Percentiles rank a stretch among this genome's conserved stretches.
These are phyloP conservation scores for Philaethria dido DNA, from an alignment of 2,888 invertebrate species.

Conservation along the genomic window DNA sequence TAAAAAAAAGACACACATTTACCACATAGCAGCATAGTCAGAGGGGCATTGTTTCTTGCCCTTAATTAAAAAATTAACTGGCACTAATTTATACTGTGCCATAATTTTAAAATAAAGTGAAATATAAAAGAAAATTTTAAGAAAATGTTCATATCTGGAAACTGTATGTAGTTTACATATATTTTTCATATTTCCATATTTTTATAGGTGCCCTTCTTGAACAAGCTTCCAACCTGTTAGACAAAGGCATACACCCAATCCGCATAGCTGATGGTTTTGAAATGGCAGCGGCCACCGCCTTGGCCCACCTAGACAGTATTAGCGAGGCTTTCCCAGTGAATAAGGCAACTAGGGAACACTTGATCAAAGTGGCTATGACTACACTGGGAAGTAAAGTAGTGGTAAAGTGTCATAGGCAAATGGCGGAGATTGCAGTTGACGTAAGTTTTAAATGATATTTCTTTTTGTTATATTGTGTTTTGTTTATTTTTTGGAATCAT, in stretches of 20 bases:
- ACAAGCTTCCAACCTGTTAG: constrained; percentile 95
- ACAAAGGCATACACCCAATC: constrained; percentile 99
- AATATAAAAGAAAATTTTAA: no score
- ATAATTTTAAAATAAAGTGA: no score
- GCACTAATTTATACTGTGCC: no score
- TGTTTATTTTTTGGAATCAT: no score
- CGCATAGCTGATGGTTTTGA: constrained; percentile 99
- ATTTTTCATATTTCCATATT: no score
- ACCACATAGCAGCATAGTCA: no score
- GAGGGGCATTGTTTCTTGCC: no score
- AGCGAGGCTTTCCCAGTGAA: constrained; percentile 95
- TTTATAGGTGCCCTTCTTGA: constrained; percentile 93
- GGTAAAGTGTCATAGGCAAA: constrained; percentile 97
- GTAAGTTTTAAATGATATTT: constrained; percentile 56
- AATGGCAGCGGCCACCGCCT: constrained; percentile 95
- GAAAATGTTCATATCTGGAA: no score
- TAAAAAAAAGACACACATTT: no score
- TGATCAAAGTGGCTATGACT: constrained; percentile 98
- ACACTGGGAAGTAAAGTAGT: constrained; percentile 99
- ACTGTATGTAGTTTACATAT: no score
- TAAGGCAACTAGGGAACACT: constrained; percentile 91
- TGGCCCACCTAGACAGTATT: constrained; percentile 93
- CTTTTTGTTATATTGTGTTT: neutral
- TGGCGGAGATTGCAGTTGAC: constrained; percentile 99
- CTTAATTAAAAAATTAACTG: no score